Evolutionary conservation across 2,888 invertebrate genomes (phyloP).

Genomic region (Ernsta delagoae): DNA sequence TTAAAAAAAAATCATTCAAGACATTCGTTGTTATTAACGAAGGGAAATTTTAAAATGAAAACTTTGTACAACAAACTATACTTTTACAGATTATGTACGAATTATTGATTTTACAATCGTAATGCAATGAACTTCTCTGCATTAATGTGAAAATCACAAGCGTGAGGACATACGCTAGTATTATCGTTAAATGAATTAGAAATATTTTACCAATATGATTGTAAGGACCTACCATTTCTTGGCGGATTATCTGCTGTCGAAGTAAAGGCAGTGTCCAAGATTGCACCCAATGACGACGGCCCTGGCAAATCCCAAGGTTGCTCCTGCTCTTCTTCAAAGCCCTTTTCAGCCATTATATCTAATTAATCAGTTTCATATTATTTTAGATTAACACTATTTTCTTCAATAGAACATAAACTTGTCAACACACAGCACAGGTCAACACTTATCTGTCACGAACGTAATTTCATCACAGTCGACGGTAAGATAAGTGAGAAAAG

Average conservation of each 20-base stretch:
- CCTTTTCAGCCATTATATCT: constrained; percentile 69
- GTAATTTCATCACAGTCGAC: neutral
- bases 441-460: constrained; percentile 26
- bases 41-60: no score
- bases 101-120: no score
- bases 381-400: constrained; percentile 22
- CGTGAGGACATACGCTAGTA: neutral
- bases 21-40: no score
- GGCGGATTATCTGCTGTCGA: constrained; percentile 77
- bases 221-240: constrained; percentile 65
- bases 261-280: constrained; percentile 86
- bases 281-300: constrained; percentile 85
- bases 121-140: no score
- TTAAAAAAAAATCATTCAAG: no score
- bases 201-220: neutral
- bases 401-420: constrained; percentile 10
- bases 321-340: constrained; percentile 67
- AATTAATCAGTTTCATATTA: constrained; percentile 19
- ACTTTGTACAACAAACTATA: no score
- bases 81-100: no score
- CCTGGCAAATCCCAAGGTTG: constrained; percentile 77
- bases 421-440: neutral
- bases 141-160: no score
- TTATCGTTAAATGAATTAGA: neutral
- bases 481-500: neutral